phyloP scores from a whole-genome alignment of 1,140 invertebrate genomes.

The Drosophila ercepeae region DNA sequence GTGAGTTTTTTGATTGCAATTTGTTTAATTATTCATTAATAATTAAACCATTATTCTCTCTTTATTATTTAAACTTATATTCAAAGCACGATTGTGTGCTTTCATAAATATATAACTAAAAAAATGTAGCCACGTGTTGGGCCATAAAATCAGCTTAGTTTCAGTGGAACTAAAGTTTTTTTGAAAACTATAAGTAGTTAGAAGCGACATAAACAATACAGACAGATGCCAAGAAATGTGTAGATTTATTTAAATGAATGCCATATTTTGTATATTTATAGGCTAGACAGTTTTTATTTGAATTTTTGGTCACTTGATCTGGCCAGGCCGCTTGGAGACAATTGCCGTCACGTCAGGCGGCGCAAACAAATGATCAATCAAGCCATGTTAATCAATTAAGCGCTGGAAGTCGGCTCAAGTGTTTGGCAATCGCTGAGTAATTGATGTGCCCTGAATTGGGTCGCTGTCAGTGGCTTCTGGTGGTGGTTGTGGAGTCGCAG shows the following conservation, averaged over 20 bases:
- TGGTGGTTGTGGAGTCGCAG: neutral
- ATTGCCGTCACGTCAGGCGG: constrained; percentile 65
- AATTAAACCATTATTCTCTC: neutral
- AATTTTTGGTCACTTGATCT: constrained; percentile 41
- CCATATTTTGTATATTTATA: neutral
- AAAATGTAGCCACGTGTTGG: neutral
- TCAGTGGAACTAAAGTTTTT: too few relatives aligned
- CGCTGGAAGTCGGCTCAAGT: constrained; percentile 55
- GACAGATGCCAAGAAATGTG: neutral
- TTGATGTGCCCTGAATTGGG: constrained; percentile 73
- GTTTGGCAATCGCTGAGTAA: constrained; percentile 79
- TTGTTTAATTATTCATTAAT: too few relatives aligned
- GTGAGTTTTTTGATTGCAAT: too few relatives aligned
- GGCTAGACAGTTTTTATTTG: constrained; percentile 5
- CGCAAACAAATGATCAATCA: constrained; percentile 80
- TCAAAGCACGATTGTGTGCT: neutral
- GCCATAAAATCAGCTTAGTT: neutral
- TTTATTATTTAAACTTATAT: neutral
- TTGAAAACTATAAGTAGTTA: neutral
- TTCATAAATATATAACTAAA: neutral
- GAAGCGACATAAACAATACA: neutral
- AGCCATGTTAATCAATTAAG: constrained; percentile 68
- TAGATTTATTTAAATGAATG: neutral
- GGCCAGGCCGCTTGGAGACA: constrained; percentile 52
- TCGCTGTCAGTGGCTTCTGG: constrained; percentile 3